Conservation (phyloP, 2,797 vertebrate species). For the Scarus forsteni region DNA sequence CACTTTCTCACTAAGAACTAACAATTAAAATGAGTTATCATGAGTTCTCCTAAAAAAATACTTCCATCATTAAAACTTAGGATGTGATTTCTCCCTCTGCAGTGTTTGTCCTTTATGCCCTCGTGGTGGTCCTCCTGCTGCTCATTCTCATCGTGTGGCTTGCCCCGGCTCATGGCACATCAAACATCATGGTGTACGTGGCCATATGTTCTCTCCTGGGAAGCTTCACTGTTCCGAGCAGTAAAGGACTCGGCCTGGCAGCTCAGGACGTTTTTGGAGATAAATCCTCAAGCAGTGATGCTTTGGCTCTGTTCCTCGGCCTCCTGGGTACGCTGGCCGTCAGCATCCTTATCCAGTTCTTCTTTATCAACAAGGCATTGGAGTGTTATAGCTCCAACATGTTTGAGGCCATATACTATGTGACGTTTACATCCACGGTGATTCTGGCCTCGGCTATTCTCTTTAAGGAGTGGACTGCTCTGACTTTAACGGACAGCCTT, state of each 20-base stretch:
- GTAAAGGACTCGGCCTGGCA: slow-evolving; percentile 95
- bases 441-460: slow-evolving; percentile 93
- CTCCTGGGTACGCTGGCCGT: slow-evolving; percentile 88
- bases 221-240: slow-evolving; percentile 96
- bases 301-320: slow-evolving; percentile 87
- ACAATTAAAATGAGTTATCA: too few species aligned
- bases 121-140: slow-evolving; percentile 89
- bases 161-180: slow-evolving; percentile 89
- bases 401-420: slow-evolving; percentile 96
- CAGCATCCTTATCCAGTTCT: slow-evolving; percentile 94
- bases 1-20: too few species aligned
- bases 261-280: slow-evolving; percentile 89
- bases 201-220: slow-evolving; percentile 96
- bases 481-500: slow-evolving; percentile 88
- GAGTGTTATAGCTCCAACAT: slow-evolving; percentile 92
- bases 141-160: slow-evolving; percentile 91
- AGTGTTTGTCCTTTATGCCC: slow-evolving; percentile 91
- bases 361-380: slow-evolving; percentile 96
- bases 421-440: slow-evolving; percentile 92
- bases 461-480: slow-evolving; percentile 93
- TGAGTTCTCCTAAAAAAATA: too few species aligned
- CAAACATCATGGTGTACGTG: slow-evolving; percentile 97
- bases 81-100: slow-evolving; percentile 71
- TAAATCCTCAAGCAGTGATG: slow-evolving; percentile 80
- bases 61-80: neutral